These are phyloP conservation scores for Prionace glauca DNA, from an alignment of 2,797 vertebrate genomes.

Conservation along the genomic window DNA sequence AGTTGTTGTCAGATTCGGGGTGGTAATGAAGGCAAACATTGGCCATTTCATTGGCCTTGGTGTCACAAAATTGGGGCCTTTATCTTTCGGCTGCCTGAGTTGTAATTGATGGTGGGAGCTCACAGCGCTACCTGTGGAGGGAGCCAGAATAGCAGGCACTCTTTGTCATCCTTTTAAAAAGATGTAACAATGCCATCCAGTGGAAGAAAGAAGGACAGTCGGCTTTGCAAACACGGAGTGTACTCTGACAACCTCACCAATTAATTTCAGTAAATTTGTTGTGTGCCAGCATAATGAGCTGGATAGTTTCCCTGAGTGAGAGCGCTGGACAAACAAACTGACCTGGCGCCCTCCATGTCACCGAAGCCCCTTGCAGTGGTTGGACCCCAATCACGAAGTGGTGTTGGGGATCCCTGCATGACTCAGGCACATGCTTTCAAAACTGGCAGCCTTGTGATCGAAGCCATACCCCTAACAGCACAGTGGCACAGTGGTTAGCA, in stretches of 20 bases:
- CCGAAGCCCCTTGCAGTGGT: background rate
- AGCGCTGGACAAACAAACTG: background rate
- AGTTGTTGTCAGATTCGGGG: background rate
- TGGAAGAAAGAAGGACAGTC: background rate
- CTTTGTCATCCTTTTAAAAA: background rate
- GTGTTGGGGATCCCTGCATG: background rate
- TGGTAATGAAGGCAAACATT: background rate
- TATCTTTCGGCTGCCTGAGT: background rate
- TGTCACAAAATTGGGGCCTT: background rate
- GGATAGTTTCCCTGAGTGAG: background rate
- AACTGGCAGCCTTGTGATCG: no score
- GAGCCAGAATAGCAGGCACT: background rate
- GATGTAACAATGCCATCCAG: slow-evolving; percentile 13
- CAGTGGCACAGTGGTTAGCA: no score
- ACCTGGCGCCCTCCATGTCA: background rate
- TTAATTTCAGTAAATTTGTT: background rate
- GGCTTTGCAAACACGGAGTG: background rate
- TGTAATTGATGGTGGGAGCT: background rate
- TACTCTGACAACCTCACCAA: no score
- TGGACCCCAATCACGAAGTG: background rate
- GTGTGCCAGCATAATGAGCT: background rate
- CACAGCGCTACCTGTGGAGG: background rate
- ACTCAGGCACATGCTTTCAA: no score
- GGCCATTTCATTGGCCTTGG: background rate
- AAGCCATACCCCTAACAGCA: no score